Evolutionary conservation across 2,888 invertebrate genomes (phyloP), one percentile per base, ranked within the genome.

Genomic region (Zeuzera pyrina): DNA sequence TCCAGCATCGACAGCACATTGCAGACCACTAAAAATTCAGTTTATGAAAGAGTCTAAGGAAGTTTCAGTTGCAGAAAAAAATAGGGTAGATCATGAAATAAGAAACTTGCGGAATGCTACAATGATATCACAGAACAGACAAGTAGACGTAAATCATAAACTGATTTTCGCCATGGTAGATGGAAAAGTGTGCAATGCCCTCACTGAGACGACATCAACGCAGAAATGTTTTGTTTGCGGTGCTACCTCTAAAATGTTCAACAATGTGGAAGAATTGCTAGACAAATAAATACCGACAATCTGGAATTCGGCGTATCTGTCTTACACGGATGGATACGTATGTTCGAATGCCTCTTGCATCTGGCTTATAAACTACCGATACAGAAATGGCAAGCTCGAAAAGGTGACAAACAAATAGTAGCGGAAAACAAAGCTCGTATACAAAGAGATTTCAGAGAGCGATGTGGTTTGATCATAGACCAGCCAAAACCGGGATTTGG

Each of bases 281-380:
- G 28, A 40, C 16, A 32, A 22, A 34, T 39, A 12, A 34, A 37
- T 14, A 41, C 31, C 25, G 35, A 41, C 7, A 36, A 40, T 23
- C 38, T 39, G 14, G 15, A 33, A 36, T 45, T 37, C 22, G 45
- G 46, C 7, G 19, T 52, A 12, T 49, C 45, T 2, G 29, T 39
- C 16, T 33, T 51, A 19, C 50, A 49, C 44, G 40, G 30, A 12
- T 46, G 44, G 43, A 47, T 52, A 23, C 37, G 49, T 10, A 38
- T 38, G 11, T 45, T 51, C 36, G 50, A 54, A 37, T 49, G 45
- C 34, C 21, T 49, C 12, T 35, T 52, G 14, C 44, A 50, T 31
- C 21, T 51, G 24, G 30, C 43, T 3, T 39, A 40, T 23, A 29
- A 26, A 32, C 22, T 36, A 16, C 33, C 31, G 11, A 34, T 42